These are phyloP conservation scores for Paradoxurus hermaphroditus DNA, from an alignment of 2,113 vertebrate species.

Conservation along the genomic window DNA sequence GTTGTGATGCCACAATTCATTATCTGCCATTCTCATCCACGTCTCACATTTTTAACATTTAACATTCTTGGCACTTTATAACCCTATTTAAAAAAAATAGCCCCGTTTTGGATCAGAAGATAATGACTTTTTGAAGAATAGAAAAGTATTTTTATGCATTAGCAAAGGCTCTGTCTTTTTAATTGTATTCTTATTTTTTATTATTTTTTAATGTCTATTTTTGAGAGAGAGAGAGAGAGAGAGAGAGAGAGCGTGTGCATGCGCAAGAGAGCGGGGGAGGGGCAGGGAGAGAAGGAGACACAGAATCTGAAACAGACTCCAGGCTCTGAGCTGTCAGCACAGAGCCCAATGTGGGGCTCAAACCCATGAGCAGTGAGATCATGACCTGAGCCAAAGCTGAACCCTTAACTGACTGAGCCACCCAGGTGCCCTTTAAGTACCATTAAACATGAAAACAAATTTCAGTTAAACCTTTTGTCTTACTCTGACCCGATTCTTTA, in stretches of 20 bases:
- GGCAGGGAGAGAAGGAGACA: too few species aligned
- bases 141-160: neutral
- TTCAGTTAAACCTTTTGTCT: neutral
- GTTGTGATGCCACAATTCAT: neutral
- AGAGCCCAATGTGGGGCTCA: accelerated
- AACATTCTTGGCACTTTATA: neutral
- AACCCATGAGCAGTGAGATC: too few species aligned
- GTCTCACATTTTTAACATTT: neutral
- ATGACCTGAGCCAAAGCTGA: too few species aligned
- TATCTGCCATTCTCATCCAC: neutral
- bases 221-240: too few species aligned
- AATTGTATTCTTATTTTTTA: neutral
- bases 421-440: too few species aligned
- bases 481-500: neutral
- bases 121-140: neutral
- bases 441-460: neutral
- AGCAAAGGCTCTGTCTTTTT: neutral
- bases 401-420: too few species aligned
- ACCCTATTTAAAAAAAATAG: neutral
- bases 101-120: neutral
- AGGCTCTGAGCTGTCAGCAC: too few species aligned
- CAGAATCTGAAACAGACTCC: too few species aligned
- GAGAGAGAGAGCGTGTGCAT: too few species aligned
- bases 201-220: too few species aligned
- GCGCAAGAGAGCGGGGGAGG: too few species aligned